Evolutionary conservation across 2,797 vertebrate genomes (phyloP), one percentile per base, ranked within the genome.

Genomic region (Lates japonicus): DNA sequence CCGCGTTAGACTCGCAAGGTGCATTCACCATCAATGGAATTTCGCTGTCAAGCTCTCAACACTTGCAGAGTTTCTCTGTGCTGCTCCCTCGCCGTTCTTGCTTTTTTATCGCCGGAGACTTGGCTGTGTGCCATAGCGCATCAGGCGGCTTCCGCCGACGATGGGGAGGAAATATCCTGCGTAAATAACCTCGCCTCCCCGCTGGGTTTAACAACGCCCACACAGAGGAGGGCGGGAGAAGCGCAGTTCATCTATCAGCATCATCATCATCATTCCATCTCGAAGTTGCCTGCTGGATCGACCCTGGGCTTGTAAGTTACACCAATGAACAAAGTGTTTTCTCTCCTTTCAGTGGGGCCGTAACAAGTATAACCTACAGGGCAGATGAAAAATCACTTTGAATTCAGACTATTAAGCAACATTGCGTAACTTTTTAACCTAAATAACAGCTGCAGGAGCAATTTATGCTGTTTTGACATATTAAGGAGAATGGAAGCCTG

Each of bases 51-150:
- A 74, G 63, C 78, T 78, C 82, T 82, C 78, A 59, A 67, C 75
- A 48, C 74, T 76, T 17, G 42, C 41, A n/a, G n/a, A n/a, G 65
- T 72, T 77, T 70, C 80, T 87, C 55, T 78, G 75, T 76, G 64
- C 68, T 29, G 31, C 74, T 70, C n/a, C 65, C 55, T 63, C 80
- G 72, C 42, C 63, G 68, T 70, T 87, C 89, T n/a, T n/a, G n/a
- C n/a, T n/a, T 92, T 92, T 94, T 93, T 95, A 94, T 92, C 65
- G 51, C 58, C 54, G 65, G 61, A 65, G 85, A 65, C 66, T 80
- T 29, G 74, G 7, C 75, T 41, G 88, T 93, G 93, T 94, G 88
- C 80, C 17, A 59, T 74, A 42, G 64, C 78, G 83, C 87, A 93
- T 91, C 88, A 89, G 48, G 85, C 81, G 17, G 80, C 87, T 74